phyloP scores from a whole-genome alignment of 2,113 vertebrate genomes.

The Pontoporia blainvillei region DNA sequence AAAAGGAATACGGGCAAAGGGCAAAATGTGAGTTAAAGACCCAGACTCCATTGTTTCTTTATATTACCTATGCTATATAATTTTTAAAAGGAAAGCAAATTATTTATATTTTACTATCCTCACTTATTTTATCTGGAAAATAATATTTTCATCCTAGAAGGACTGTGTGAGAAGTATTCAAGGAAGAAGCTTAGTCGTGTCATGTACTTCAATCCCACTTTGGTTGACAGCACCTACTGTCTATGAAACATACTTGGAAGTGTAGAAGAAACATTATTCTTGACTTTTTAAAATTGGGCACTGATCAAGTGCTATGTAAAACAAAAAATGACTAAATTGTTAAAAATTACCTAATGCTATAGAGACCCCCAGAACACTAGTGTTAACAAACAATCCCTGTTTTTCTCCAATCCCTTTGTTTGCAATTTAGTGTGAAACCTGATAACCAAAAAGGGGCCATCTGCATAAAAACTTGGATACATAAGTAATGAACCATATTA shows the following conservation, averaged over 20 bases:
- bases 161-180: not conserved
- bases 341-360: not conserved
- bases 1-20: not conserved
- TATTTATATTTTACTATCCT: not conserved
- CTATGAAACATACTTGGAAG: not conserved
- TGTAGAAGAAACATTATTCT: not conserved
- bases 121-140: not conserved
- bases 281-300: not conserved
- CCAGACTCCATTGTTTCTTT: not conserved
- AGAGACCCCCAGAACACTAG: not conserved
- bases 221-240: not conserved
- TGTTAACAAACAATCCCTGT: not conserved
- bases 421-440: not conserved
- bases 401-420: not conserved
- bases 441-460: not conserved
- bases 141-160: not conserved
- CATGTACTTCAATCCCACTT: not conserved
- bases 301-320: not conserved
- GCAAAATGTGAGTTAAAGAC: not conserved
- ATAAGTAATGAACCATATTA: not conserved
- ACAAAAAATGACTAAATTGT: not conserved
- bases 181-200: not conserved
- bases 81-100: not conserved
- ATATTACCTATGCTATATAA: not conserved
- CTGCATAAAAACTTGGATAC: not conserved